Conservation (phyloP, 2,888 invertebrate species). For the Drosophila nigritarsus region DNA sequence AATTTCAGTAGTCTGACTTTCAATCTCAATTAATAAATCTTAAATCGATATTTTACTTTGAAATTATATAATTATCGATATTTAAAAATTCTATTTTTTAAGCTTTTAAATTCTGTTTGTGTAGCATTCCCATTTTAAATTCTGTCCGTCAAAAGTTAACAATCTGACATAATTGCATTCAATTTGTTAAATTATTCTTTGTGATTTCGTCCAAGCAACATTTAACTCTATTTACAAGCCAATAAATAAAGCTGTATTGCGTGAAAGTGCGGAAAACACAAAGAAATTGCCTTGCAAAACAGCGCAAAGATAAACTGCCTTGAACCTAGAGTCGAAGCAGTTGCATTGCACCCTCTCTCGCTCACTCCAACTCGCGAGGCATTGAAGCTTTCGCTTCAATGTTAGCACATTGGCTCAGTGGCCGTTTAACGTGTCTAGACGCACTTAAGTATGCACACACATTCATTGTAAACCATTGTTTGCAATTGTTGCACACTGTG, state of each 20-base stretch:
- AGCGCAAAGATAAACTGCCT: conserved; percentile 30
- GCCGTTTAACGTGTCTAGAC: conserved; percentile 65
- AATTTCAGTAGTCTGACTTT: not conserved
- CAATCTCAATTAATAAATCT: too few relatives aligned
- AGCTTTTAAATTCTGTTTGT: not conserved
- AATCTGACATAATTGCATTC: not conserved
- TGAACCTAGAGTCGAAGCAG: conserved; percentile 35
- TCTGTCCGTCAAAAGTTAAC: not conserved
- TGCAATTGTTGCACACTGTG: conserved; percentile 32
- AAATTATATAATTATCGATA: not conserved
- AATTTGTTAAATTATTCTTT: not conserved
- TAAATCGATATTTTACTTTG: too few relatives aligned
- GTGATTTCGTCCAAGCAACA: not conserved
- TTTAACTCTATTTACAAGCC: not conserved
- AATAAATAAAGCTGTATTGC: not conserved
- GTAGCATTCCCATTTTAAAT: not conserved
- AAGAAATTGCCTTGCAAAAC: conserved; percentile 13
- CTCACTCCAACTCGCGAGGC: conserved; percentile 15
- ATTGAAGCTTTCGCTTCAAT: conserved; percentile 64
- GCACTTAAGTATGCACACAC: conserved; percentile 19
- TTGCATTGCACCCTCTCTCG: conserved; percentile 4
- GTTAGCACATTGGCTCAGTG: conserved; percentile 49
- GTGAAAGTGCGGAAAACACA: conserved; percentile 17
- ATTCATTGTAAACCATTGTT: not conserved
- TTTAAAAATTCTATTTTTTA: not conserved